A percentile compares a stretch with the other conserved stretches of the same genome.
Conservation (phyloP, 2,113 vertebrate genomes). For the Mormyrus lacerda region DNA sequence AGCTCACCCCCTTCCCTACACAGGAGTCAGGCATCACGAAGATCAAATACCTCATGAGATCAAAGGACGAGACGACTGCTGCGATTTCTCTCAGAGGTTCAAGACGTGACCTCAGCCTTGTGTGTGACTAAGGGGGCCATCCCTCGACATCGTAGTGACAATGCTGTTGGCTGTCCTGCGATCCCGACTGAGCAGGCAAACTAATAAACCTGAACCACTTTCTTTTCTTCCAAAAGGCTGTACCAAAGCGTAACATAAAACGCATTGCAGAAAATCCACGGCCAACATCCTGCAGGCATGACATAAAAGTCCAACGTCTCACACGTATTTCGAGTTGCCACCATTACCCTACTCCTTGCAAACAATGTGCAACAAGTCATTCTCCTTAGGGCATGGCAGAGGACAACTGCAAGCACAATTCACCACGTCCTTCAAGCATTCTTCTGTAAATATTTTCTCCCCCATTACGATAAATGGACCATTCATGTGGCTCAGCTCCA, state of each 20-base stretch:
- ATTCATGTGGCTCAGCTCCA: not conserved
- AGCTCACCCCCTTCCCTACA: not conserved
- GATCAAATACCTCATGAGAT: not conserved
- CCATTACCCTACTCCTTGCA: not conserved
- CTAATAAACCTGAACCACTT: not conserved
- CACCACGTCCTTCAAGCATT: constrained; percentile 6
- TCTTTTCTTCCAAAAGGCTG: not conserved
- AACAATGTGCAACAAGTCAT: not conserved
- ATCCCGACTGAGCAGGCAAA: not conserved
- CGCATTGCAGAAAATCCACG: not conserved
- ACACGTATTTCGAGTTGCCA: not conserved
- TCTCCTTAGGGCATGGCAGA: not conserved
- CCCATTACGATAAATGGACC: not conserved
- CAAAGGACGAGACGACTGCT: not conserved
- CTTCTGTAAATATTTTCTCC: constrained; percentile 7
- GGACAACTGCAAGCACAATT: not conserved
- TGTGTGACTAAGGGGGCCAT: not conserved
- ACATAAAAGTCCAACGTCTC: not conserved
- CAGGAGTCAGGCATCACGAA: not conserved
- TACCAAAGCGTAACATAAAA: not conserved
- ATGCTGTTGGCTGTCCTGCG: not conserved
- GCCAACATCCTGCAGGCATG: not conserved
- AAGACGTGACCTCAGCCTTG: not conserved
- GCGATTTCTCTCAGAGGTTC: not conserved
- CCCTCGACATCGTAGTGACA: not conserved